A percentile compares a stretch with the other conserved stretches of the same genome.
These are phyloP conservation scores for Artemia sinica DNA, from an alignment of 2,888 invertebrate species.

Conservation along the genomic window DNA sequence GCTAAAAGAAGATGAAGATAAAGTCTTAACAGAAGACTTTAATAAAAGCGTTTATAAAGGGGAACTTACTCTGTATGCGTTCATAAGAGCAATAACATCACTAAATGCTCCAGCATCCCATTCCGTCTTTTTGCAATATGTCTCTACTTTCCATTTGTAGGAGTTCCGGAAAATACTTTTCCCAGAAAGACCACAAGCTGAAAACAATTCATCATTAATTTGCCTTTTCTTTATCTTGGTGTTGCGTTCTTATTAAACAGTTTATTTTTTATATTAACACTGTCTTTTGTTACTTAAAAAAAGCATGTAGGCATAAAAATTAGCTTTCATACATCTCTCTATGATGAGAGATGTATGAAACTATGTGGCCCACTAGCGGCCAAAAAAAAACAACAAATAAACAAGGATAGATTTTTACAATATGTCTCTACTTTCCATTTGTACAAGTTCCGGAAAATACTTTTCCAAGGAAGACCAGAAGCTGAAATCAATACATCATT, in stretches of 20 bases:
- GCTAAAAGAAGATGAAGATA: not conserved
- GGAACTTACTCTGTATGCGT: slow-evolving; percentile 50
- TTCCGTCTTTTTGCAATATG: slow-evolving; percentile 53
- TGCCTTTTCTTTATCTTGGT: not conserved
- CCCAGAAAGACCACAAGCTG: slow-evolving; percentile 62
- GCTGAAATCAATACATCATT: too few species aligned
- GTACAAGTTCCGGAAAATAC: too few species aligned
- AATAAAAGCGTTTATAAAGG: too few species aligned
- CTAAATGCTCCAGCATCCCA: slow-evolving; percentile 70
- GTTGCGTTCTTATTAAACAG: not conserved
- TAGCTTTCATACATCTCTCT: not conserved
- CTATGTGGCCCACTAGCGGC: too few species aligned
- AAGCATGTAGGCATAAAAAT: not conserved
- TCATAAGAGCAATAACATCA: slow-evolving; percentile 62
- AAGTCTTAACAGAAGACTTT: not conserved
- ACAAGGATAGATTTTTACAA: too few species aligned
- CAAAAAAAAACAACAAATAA: not conserved
- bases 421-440: too few species aligned
- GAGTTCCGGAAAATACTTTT: slow-evolving; percentile 60
- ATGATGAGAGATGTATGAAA: too few species aligned
- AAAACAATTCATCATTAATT: slow-evolving; percentile 26
- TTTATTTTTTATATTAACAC: not conserved
- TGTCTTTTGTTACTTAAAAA: too few species aligned
- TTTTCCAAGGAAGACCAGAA: too few species aligned
- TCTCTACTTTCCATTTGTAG: slow-evolving; percentile 47